Evolutionary conservation across 2,888 invertebrate species (phyloP), one percentile per base, ranked within the genome.

Genomic region (Pristionchus mayeri): DNA sequence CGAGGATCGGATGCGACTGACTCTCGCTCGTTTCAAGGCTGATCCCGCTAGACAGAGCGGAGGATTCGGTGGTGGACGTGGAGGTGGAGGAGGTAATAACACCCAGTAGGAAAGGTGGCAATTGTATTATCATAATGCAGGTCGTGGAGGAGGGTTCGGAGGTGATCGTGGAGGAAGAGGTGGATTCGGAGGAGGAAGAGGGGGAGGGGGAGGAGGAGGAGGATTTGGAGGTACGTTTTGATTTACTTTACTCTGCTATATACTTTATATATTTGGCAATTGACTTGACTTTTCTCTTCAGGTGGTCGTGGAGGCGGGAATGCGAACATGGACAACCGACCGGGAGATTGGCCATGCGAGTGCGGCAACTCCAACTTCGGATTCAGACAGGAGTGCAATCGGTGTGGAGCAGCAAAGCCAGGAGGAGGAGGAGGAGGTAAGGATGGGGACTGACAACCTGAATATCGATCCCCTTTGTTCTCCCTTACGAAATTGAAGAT

Each of bases 361-460:
- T 92, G 91, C 84, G 90, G 90, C 81, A 92, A 92, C 86, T 88
- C 87, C 80, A 92, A 92, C 86, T 92, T 92, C 60, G 91, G 88
- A 27, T 92, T 92, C 90, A 87, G 90, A n/a, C 76, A 85, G n/a
- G 88, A 86, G 40, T 90, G 90, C 88, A 90, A 90, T 75, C 86
- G 87, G 7, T 89, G 89, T 75, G 84, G 84, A 52, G 71, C 84
- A n/a, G 37, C 84, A 6, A 84, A 84, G 24, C 84, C 84, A 4
- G 84, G 71, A 71, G 84, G 84, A 50, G 84, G 63, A 30, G 82
- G 78, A 50, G 78, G 78, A n/a, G 44, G 44, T 6, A 44, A 44
- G 13, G 44, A 44, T 44, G 44, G 44, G 6, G 44, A 13, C n/a
- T n/a, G n/a, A n/a, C n/a, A n/a, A n/a, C n/a, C n/a, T n/a, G n/a